Evolutionary conservation across 92 coral and sea anemone species (phyloP).

Genomic region (Parazoanthus swiftii): DNA sequence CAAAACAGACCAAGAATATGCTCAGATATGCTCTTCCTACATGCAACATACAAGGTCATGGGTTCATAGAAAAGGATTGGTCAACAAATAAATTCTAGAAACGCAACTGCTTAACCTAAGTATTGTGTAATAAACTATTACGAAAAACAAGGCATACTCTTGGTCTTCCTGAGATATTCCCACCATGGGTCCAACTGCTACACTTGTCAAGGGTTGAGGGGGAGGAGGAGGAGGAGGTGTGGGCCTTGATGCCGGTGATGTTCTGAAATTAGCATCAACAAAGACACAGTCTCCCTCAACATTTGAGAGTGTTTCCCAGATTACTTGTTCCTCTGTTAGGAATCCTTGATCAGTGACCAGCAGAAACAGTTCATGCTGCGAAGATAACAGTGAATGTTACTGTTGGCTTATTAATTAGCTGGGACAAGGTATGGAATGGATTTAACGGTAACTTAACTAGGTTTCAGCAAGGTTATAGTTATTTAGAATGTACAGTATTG

Average conservation of each 20-base stretch:
- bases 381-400: not conserved
- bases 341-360: constrained; percentile 99
- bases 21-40: too few relatives aligned
- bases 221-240: constrained; percentile 42
- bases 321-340: constrained; percentile 88
- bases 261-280: constrained; percentile 82
- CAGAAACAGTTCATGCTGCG: constrained; percentile 84
- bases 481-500: too few relatives aligned
- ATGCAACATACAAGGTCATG: not conserved
- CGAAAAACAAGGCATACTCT: constrained; percentile 67
- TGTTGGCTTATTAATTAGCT: not conserved
- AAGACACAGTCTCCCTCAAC: constrained; percentile 93
- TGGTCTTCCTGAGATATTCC: constrained; percentile 94
- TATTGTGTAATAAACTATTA: not conserved
- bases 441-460: too few relatives aligned
- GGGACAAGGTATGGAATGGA: not conserved
- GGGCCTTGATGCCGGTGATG: constrained; percentile 55
- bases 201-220: constrained; percentile 32
- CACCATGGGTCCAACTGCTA: constrained; percentile 9
- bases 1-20: too few relatives aligned
- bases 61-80: not conserved
- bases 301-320: constrained; percentile 94
- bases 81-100: not conserved
- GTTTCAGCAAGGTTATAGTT: too few relatives aligned
- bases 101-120: not conserved